Percentiles rank a stretch among this genome's conserved stretches.
These are phyloP conservation scores for Catotricha subobsoleta DNA, from an alignment of 2,888 invertebrate genomes.

Conservation along the genomic window DNA sequence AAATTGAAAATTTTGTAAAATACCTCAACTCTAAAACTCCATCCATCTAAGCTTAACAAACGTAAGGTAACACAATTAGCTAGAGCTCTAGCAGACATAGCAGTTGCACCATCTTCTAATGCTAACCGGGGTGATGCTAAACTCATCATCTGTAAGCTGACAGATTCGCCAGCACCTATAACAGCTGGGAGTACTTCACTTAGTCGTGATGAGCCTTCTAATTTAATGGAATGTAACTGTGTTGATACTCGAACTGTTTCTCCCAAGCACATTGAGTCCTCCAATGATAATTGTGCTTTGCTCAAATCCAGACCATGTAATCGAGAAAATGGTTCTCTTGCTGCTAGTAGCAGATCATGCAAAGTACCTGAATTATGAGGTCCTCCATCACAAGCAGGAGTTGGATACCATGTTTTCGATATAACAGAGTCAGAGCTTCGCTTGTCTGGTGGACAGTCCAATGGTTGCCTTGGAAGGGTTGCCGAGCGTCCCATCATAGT, in stretches of 20 bases:
- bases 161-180: conserved; percentile 34
- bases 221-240: conserved; percentile 33
- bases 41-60: conserved; percentile 35
- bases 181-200: conserved; percentile 37
- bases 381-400: conserved; percentile 33
- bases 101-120: conserved; percentile 31
- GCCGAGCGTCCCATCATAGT: conserved; percentile 31
- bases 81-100: conserved; percentile 19
- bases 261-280: conserved; percentile 37
- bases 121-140: conserved; percentile 34
- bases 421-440: conserved; percentile 36
- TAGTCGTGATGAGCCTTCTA: conserved; percentile 35
- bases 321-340: conserved; percentile 32
- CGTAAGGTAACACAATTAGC: conserved; percentile 31
- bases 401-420: conserved; percentile 33
- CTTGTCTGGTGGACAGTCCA: conserved; percentile 29
- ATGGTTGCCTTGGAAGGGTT: conserved; percentile 31
- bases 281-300: conserved; percentile 35
- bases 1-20: conserved; percentile 11
- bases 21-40: conserved; percentile 38
- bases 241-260: conserved; percentile 34
- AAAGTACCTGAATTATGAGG: conserved; percentile 21
- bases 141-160: conserved; percentile 34
- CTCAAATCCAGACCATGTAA: conserved; percentile 36
- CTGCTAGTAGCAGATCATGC: conserved; percentile 22